Conservation (phyloP, 1,140 invertebrate species). For the Pseudomyrmex gracilis region DNA sequence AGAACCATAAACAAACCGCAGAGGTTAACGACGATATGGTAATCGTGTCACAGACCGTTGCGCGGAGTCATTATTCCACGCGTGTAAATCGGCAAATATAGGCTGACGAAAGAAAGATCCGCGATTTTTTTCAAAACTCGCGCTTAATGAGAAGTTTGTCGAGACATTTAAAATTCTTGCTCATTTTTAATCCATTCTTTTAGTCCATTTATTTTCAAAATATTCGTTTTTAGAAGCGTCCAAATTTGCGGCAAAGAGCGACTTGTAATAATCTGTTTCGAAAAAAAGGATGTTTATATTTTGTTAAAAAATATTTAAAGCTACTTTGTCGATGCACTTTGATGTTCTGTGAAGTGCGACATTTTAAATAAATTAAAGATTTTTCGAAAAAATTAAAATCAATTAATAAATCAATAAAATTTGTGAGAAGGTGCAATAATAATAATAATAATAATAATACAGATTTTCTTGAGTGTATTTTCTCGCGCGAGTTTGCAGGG, state of each 20-base stretch:
- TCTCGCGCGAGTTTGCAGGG: too few species aligned
- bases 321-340: too few species aligned
- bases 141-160: background rate
- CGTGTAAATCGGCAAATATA: background rate
- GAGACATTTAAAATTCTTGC: background rate
- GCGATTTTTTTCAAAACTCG: background rate
- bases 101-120: background rate
- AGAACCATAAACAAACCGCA: slow-evolving; percentile 14
- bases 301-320: background rate
- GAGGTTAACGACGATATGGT: background rate
- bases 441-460: too few species aligned
- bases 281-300: background rate
- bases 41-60: slow-evolving; percentile 9
- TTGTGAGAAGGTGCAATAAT: too few species aligned
- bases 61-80: slow-evolving; percentile 10
- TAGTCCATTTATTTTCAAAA: background rate
- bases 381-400: too few species aligned
- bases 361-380: too few species aligned
- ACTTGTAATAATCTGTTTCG: background rate
- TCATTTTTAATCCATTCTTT: background rate
- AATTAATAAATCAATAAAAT: too few species aligned
- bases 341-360: too few species aligned
- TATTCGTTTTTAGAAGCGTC: too few species aligned
- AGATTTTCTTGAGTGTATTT: too few species aligned
- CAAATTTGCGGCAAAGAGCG: too few species aligned